Evolutionary conservation across 1,140 invertebrate species (phyloP), one percentile per base, ranked within the genome.

Genomic region (Gonioctena quinquepunctata): DNA sequence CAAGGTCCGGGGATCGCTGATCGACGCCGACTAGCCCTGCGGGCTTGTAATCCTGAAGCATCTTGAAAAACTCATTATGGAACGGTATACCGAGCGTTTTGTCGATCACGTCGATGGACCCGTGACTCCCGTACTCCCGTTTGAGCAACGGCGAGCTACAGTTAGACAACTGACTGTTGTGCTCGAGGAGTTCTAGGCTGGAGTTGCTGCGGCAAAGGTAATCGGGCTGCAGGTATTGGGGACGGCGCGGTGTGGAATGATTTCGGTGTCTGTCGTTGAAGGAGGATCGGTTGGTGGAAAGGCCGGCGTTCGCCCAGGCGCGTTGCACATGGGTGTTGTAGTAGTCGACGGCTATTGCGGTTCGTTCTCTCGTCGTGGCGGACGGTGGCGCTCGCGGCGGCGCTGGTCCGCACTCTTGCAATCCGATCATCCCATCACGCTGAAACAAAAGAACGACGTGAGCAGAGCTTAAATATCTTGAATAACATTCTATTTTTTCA

Each of bases 1-100:
- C 0, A 88, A 85, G 8, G 13, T 87, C 87, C 0, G 87, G 88
- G 70, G 87, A 89, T 22, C 90, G 82, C 77, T 92, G 89, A 74
- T 92, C 89, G 3, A 84, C 82, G 64, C 80, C 82, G 60, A 83
- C 81, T 66, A 88, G 81, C 23, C 86, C 60, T 25, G 87, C 81
- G 1, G 88, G 87, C n/a, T 88, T 81, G 76, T 90, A 90, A 69
- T 92, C 91, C 79, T 93, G 91, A 6, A 95, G 87, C 91, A 96
- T 93, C 5, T 90, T 91, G 82, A 93, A 92, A 79, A 93, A 91
- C 71, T 72, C 74, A 72, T 75, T 75, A 27, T 70, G 70, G n/a
- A 48, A 67, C 63, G 42, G 3, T 67, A 69, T 18, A 16, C 8
- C 54, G 18, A 42, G 33, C 33, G 33, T 13, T n/a, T n/a, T 73